phyloP scores from a whole-genome alignment of 1,140 invertebrate species.

The Drosophila rufa region DNA sequence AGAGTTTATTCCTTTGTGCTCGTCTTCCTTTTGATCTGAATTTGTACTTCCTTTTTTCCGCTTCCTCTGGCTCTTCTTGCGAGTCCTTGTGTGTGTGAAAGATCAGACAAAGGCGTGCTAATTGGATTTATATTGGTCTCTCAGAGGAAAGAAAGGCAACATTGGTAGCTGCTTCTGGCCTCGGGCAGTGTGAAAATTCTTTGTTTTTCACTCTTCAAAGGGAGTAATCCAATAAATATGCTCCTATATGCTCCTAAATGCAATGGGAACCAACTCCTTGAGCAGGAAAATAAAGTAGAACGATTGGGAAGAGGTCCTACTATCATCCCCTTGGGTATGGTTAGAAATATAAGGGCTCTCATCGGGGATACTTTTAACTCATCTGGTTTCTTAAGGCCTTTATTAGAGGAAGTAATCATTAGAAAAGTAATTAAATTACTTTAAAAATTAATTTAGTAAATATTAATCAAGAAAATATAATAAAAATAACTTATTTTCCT shows the following conservation, averaged over 20 bases:
- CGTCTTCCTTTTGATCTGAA: slow-evolving; percentile 46
- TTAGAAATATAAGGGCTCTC: slow-evolving; percentile 11
- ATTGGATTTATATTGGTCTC: slow-evolving; percentile 77
- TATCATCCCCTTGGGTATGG: background rate
- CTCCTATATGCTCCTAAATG: slow-evolving; percentile 11
- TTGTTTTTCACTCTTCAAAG: slow-evolving; percentile 19
- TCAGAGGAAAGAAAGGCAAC: slow-evolving; percentile 11
- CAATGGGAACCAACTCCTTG: slow-evolving; percentile 28
- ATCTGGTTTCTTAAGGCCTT: background rate
- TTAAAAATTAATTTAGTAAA: background rate
- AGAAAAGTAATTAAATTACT: background rate
- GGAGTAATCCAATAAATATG: slow-evolving; percentile 27
- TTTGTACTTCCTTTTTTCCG: slow-evolving; percentile 32
- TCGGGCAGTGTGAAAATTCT: slow-evolving; percentile 52
- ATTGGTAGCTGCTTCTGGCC: slow-evolving; percentile 42
- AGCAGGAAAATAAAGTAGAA: background rate
- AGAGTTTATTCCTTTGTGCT: slow-evolving; percentile 58
- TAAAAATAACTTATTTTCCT: too few species aligned
- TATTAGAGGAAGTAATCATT: slow-evolving; percentile 5
- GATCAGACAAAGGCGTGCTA: slow-evolving; percentile 76
- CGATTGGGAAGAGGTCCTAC: background rate
- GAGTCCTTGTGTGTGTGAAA: slow-evolving; percentile 8
- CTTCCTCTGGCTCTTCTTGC: background rate
- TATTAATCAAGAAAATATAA: background rate
- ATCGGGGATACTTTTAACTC: background rate